Conservation (phyloP, 2,797 vertebrate species). For the Eurystomus glaucurus region DNA sequence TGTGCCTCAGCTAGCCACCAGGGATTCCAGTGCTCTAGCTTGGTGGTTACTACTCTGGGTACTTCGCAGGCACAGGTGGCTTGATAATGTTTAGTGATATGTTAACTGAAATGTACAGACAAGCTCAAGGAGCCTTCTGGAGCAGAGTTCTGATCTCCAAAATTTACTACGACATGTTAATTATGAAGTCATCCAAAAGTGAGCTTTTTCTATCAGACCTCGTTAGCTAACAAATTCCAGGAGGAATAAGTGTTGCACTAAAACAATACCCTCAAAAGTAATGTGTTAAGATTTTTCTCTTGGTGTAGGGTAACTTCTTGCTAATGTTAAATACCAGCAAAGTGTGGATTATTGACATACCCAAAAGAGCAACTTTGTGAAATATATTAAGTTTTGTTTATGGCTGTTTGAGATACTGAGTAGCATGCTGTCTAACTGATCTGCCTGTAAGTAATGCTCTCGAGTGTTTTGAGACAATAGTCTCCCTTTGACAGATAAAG, state of each 20-base stretch:
- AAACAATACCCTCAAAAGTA: slow-evolving; percentile 30
- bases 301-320: slow-evolving; percentile 18
- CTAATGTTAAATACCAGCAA: slow-evolving; percentile 28
- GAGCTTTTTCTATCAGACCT: slow-evolving; percentile 14
- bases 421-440: not conserved
- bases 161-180: slow-evolving; percentile 10
- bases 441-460: not conserved
- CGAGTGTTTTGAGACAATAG: not conserved
- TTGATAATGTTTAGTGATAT: not conserved
- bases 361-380: not conserved
- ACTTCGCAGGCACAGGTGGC: not conserved
- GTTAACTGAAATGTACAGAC: not conserved
- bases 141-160: slow-evolving; percentile 3
- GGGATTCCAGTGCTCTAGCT: not conserved
- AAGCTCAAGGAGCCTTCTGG: not conserved
- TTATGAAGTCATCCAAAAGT: not conserved
- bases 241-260: slow-evolving; percentile 42
- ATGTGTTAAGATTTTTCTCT: not conserved
- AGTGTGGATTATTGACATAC: not conserved
- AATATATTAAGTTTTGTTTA: not conserved
- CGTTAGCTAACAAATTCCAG: slow-evolving; percentile 44
- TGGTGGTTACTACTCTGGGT: not conserved
- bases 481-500: not conserved
- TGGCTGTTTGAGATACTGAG: not conserved
- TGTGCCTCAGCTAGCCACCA: not conserved